A percentile compares a stretch with the other conserved stretches of the same genome.
Conservation (phyloP, 2,888 invertebrate genomes). For the Entomobrya proxima region DNA sequence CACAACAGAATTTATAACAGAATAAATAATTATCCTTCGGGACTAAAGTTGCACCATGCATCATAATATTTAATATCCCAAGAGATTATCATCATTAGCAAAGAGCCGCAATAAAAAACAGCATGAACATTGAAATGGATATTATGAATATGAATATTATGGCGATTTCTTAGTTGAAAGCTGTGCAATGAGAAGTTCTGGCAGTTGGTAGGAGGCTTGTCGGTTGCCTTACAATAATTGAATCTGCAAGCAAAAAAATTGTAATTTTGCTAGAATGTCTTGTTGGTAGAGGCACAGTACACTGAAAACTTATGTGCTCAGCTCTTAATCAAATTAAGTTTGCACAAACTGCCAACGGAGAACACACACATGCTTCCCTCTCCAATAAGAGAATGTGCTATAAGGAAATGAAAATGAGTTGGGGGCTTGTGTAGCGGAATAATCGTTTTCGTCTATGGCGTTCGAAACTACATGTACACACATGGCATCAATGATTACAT, state of each 20-base stretch:
- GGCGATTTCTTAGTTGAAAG: not conserved
- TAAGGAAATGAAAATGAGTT: constrained; percentile 31
- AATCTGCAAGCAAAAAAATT: constrained; percentile 29
- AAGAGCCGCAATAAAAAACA: constrained; percentile 24
- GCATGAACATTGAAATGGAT: constrained; percentile 28
- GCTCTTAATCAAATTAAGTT: constrained; percentile 62
- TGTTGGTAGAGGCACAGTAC: not conserved
- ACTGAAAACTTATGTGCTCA: not conserved
- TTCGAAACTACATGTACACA: constrained; percentile 1
- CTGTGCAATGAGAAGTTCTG: not conserved
- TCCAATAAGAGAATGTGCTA: not conserved
- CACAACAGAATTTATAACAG: too few relatives aligned
- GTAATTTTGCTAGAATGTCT: not conserved
- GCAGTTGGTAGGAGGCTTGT: not conserved
- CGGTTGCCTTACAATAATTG: constrained; percentile 10
- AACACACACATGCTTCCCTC: not conserved
- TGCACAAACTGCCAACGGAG: constrained; percentile 13
- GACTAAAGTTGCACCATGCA: constrained; percentile 1
- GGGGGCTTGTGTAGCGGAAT: constrained; percentile 22
- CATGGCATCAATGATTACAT: not conserved
- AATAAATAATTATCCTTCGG: constrained; percentile 16
- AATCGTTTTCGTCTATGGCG: not conserved
- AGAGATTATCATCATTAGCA: constrained; percentile 37
- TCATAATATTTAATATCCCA: constrained; percentile 32
- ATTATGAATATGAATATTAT: constrained; percentile 5